Percentiles rank a stretch among this genome's conserved stretches.
phyloP scores from a whole-genome alignment of 2,113 vertebrate genomes.

The Geococcyx californianus region DNA sequence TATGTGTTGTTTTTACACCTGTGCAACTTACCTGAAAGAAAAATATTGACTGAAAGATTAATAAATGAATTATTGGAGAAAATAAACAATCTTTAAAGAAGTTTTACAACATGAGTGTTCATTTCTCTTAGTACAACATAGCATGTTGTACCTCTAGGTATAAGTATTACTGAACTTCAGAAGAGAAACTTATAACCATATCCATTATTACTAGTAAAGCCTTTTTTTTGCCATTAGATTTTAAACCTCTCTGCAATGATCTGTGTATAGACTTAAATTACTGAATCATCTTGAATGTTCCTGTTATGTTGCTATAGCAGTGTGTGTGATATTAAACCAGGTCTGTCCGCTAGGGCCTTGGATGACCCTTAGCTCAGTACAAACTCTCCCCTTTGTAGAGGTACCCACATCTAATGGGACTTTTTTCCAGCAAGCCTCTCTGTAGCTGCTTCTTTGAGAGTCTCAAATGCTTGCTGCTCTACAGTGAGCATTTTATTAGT shows the following conservation, averaged over 20 bases:
- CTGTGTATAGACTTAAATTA: neutral
- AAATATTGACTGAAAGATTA: neutral
- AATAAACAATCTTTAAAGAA: neutral
- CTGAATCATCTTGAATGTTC: neutral
- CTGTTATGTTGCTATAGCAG: accelerated
- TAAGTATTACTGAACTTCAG: neutral
- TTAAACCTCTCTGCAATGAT: neutral
- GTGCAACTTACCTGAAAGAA: neutral
- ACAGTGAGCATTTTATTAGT: neutral
- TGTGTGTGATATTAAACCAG: neutral
- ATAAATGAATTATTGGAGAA: neutral
- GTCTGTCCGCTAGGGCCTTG: neutral
- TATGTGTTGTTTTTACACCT: neutral
- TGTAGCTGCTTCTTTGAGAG: neutral
- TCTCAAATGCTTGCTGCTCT: neutral
- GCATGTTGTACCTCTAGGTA: neutral
- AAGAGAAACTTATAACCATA: neutral
- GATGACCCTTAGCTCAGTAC: neutral
- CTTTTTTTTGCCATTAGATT: neutral
- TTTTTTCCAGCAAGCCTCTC: neutral
- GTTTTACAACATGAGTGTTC: neutral
- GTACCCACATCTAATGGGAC: neutral
- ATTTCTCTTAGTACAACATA: neutral
- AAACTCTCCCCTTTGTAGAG: neutral
- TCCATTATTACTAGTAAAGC: neutral